Base-by-base conservation (phyloP, 2,888 invertebrate species). In the Cephus pygmeus region DNA sequence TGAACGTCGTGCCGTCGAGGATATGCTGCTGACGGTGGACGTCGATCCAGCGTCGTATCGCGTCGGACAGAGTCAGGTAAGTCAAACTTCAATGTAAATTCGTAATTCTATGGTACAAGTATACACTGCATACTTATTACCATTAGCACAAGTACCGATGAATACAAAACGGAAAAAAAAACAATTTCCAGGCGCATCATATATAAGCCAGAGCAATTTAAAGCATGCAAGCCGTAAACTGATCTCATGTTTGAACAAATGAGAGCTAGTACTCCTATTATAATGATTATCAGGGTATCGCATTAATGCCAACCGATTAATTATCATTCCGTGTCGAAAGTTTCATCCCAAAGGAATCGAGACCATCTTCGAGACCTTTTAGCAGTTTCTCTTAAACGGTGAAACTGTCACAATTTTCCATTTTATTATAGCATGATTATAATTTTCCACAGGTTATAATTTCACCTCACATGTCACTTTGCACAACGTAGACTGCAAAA, bases 51-150 rank as follows among this genome's bases (percentile, higher is more conserved):
- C 97, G 71, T 95, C 96, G 85, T 98, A 97, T 92, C 93, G 98
- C 79, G 95, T 98, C 76, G 98, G 98, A 34, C 94, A 98, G 78
- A 98, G 97, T 92, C 97, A 98, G 95, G 98, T 98, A 91, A 93
- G 96, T 91, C 11, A 33, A 71, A 9, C 9, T 56, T 56, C 23
- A 9, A 9, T 56, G 56, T 23, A 56, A 56, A 56, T 56, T 56
- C 56, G 23, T 23, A 1, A 23, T 56, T 6, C 56, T 9, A 9
- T 56, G 56, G 56, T 56, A 56, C 56, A 23, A 23, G 23, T 56
- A 56, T 56, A 56, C 23, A 23, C 23, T 56, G 2, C 23, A 23
- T 56, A 2, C 56, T 2, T 23, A 56, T 23, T 6, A 23, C 9
- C 6, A 56, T 23, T 6, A 56, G 56, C 23, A 23, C 56, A 23